phyloP scores from a whole-genome alignment of 1,140 invertebrate species.

The Centruroides sculpturatus region DNA sequence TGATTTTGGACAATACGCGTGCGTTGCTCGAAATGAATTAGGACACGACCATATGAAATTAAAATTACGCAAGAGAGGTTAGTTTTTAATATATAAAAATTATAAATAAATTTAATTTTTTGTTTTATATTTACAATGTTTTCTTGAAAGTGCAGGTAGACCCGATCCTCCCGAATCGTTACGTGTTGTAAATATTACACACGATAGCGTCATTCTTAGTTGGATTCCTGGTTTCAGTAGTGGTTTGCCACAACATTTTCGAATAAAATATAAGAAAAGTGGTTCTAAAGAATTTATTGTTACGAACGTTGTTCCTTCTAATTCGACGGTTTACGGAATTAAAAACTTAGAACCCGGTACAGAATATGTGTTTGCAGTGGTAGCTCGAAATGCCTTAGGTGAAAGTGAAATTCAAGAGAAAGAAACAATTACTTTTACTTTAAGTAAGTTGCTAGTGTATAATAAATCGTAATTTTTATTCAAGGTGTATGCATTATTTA shows the following conservation, averaged over 20 bases:
- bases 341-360: conserved; percentile 59
- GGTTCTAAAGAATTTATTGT: conserved; percentile 23
- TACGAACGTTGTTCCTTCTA: conserved; percentile 56
- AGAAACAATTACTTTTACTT: background rate
- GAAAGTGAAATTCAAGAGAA: conserved; percentile 38
- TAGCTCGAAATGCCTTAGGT: conserved; percentile 71
- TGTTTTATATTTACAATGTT: background rate
- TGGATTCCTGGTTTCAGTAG: conserved; percentile 93
- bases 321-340: conserved; percentile 51
- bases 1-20: conserved; percentile 84
- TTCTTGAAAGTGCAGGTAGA: conserved; percentile 29
- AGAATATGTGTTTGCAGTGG: conserved; percentile 72
- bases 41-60: conserved; percentile 61
- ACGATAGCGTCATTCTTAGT: conserved; percentile 59
- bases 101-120: too few species aligned
- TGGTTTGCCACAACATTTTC: conserved; percentile 66
- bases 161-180: conserved; percentile 68
- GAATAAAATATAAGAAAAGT: conserved; percentile 47
- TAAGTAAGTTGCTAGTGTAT: background rate
- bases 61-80: conserved; percentile 61
- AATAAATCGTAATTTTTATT: background rate
- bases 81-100: conserved; percentile 9
- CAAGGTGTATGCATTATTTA: too few species aligned
- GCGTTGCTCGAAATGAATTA: conserved; percentile 68
- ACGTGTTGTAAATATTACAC: conserved; percentile 65